phyloP scores from a whole-genome alignment of 2,888 invertebrate genomes.

The Gastracanthus pulcherrimus region DNA sequence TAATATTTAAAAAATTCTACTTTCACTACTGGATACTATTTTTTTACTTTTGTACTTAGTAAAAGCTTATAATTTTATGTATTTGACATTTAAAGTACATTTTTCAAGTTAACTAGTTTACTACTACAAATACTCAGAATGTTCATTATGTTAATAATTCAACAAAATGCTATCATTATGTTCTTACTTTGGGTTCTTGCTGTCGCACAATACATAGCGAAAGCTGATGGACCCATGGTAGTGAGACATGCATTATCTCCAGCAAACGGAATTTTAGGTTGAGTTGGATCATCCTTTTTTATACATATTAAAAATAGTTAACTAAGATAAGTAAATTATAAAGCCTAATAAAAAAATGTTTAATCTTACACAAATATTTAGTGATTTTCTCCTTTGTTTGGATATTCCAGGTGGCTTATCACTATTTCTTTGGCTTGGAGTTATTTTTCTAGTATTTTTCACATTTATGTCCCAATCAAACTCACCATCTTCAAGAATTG shows the following conservation, averaged over 20 bases:
- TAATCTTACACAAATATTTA: slow-evolving; percentile 2
- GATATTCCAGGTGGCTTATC: not conserved
- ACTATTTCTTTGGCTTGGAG: slow-evolving; percentile 14
- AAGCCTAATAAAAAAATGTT: not conserved
- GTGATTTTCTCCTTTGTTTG: slow-evolving; percentile 23
- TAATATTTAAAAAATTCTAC: too few species aligned
- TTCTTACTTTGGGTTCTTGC: slow-evolving; percentile 72
- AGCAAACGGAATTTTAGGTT: slow-evolving; percentile 56
- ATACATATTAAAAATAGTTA: slow-evolving; percentile 9
- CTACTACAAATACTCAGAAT: too few species aligned
- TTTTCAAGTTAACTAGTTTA: too few species aligned
- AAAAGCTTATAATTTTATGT: too few species aligned
- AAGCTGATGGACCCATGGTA: slow-evolving; percentile 60
- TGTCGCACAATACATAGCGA: slow-evolving; percentile 73
- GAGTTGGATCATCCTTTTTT: slow-evolving; percentile 42
- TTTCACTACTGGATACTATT: too few species aligned
- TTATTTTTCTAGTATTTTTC: slow-evolving; percentile 37
- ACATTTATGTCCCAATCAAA: slow-evolving; percentile 39
- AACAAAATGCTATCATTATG: not conserved
- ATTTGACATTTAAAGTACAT: too few species aligned
- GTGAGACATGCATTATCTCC: slow-evolving; percentile 44
- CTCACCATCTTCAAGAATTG: not conserved
- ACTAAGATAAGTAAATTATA: not conserved
- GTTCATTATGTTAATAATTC: too few species aligned
- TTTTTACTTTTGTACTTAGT: too few species aligned